Evolutionary conservation across 2,888 invertebrate genomes (phyloP).

Genomic region (Galeruca laticollis): DNA sequence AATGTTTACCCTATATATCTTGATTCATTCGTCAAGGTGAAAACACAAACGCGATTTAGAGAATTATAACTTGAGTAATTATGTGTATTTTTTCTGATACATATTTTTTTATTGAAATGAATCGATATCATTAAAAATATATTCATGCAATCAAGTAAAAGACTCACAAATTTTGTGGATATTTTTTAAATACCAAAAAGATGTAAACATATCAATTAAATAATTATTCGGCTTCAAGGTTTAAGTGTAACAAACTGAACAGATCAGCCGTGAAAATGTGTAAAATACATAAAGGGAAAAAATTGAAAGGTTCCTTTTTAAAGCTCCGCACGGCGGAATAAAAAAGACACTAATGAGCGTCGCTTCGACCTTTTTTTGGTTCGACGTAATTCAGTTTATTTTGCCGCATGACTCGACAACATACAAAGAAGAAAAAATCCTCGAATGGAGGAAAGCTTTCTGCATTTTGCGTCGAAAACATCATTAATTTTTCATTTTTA

Average conservation of each 20-base stretch:
- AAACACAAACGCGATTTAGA: too few species aligned
- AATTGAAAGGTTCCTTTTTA: constrained; percentile 28
- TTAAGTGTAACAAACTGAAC: constrained; percentile 15
- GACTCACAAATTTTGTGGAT: neutral
- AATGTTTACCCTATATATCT: too few species aligned
- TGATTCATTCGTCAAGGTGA: too few species aligned
- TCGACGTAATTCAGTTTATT: constrained; percentile 33
- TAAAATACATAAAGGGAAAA: constrained; percentile 36
- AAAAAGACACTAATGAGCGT: constrained; percentile 32
- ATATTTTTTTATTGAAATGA: too few species aligned
- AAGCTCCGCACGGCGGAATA: constrained; percentile 9
- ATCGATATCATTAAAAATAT: too few species aligned
- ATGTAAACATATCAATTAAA: neutral
- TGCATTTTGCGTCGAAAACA: constrained; percentile 21
- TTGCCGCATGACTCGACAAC: constrained; percentile 28
- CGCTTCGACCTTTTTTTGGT: constrained; percentile 28
- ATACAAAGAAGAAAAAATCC: constrained; percentile 28
- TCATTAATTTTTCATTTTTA: constrained; percentile 34
- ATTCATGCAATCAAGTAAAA: too few species aligned
- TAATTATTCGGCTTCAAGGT: constrained; percentile 1
- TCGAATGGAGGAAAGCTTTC: constrained; percentile 12
- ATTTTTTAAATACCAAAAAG: neutral
- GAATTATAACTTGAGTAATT: too few species aligned
- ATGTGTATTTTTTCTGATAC: too few species aligned
- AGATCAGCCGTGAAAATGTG: constrained; percentile 35